Evolutionary conservation across 2,888 invertebrate species (phyloP).

Genomic region (Furcula furcula): DNA sequence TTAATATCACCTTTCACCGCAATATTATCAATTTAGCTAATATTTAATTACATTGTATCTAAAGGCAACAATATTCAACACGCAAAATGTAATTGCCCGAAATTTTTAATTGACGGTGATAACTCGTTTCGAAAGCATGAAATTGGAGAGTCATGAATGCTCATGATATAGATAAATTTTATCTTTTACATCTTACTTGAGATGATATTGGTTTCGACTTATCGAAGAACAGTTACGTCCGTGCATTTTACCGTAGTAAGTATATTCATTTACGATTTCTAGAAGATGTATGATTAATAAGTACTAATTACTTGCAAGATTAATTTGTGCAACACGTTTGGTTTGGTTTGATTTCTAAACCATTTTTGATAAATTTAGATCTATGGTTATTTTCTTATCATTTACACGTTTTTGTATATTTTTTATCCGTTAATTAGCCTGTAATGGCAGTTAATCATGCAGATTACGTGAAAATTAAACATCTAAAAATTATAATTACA

Average conservation of each 20-base stretch:
- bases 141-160: constrained; percentile 34
- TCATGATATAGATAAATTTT: constrained; percentile 33
- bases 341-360: no score
- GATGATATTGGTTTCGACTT: constrained; percentile 6
- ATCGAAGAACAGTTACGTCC: neutral
- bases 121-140: constrained; percentile 49
- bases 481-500: no score
- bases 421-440: no score
- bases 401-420: no score
- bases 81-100: constrained; percentile 53
- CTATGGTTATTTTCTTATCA: no score
- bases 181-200: constrained; percentile 15
- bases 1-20: constrained; percentile 29
- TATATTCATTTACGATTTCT: constrained; percentile 5
- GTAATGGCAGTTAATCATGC: no score
- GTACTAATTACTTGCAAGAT: no score
- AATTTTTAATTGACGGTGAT: constrained; percentile 43
- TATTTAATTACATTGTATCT: no score
- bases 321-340: no score
- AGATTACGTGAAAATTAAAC: no score
- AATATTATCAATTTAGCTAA: constrained; percentile 27
- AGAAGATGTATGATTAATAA: no score
- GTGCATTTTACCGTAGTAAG: neutral
- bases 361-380: no score
- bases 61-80: constrained; percentile 34